These are phyloP conservation scores for Oxystoma pomonae DNA, from an alignment of 2,888 invertebrate species.

Conservation along the genomic window DNA sequence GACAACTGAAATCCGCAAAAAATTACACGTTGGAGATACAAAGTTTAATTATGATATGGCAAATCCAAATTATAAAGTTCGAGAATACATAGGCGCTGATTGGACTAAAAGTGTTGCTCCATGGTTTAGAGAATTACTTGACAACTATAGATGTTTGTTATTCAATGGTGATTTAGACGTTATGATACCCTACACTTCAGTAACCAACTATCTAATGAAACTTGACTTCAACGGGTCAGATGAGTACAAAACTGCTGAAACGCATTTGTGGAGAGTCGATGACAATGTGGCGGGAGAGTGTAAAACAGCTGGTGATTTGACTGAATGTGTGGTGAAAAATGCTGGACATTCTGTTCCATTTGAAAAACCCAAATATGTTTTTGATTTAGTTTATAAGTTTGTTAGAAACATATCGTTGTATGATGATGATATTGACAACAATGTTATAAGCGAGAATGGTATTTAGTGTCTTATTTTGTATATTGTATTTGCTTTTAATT, in stretches of 20 bases:
- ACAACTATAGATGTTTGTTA: not conserved
- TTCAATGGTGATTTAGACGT: not conserved
- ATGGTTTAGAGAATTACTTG: not conserved
- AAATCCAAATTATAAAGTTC: not conserved
- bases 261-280: not conserved
- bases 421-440: not conserved
- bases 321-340: not conserved
- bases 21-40: not conserved
- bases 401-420: not conserved
- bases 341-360: not conserved
- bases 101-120: not conserved
- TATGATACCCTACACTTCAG: not conserved
- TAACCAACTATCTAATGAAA: not conserved
- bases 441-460: not conserved
- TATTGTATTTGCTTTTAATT: too few relatives aligned
- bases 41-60: not conserved
- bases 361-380: too few relatives aligned
- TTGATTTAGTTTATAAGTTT: too few relatives aligned
- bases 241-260: not conserved
- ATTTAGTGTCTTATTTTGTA: too few relatives aligned
- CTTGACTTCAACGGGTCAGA: not conserved
- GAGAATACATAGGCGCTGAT: not conserved
- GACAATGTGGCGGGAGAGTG: too few relatives aligned
- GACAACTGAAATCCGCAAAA: not conserved
- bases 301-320: not conserved